Percentiles rank a stretch among this genome's conserved stretches.
phyloP scores from a whole-genome alignment of 2,888 invertebrate species.

The Meliscaeva auricollis region DNA sequence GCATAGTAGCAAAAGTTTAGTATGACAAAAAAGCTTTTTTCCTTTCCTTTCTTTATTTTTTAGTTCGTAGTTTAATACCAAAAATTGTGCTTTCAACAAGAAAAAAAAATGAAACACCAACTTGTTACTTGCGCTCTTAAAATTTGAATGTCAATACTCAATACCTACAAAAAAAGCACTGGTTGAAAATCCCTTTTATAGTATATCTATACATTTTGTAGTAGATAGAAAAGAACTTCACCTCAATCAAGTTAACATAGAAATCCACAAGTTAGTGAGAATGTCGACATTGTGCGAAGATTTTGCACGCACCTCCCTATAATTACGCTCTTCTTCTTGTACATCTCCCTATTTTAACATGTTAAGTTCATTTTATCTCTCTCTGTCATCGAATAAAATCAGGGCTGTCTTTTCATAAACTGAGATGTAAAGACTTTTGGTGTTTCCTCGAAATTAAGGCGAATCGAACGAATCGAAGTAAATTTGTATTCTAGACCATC shows the following conservation, averaged over 20 bases:
- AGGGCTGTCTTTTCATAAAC: not conserved
- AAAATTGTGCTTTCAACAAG: constrained; percentile 4
- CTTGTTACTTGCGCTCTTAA: constrained; percentile 71
- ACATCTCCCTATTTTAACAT: constrained; percentile 8
- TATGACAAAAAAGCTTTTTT: constrained; percentile 47
- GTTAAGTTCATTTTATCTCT: constrained; percentile 8
- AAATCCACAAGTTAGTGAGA: constrained; percentile 65
- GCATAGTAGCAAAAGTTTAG: constrained; percentile 14
- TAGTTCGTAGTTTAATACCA: not conserved
- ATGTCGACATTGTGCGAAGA: constrained; percentile 54
- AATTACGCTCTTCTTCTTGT: constrained; percentile 13
- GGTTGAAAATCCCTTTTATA: constrained; percentile 2
- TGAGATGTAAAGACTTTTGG: no score
- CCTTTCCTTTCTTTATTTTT: not conserved
- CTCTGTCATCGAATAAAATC: constrained; percentile 23
- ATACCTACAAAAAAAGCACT: constrained; percentile 48
- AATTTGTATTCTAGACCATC: no score
- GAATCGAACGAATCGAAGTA: no score
- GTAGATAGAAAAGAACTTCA: constrained; percentile 43
- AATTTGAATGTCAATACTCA: constrained; percentile 35
- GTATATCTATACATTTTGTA: not conserved
- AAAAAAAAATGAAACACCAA: constrained; percentile 30
- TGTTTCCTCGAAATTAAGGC: no score
- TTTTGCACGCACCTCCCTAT: constrained; percentile 59
- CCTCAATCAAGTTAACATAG: constrained; percentile 52